phyloP scores from a whole-genome alignment of 2,113 vertebrate genomes.

The Dolichotis patagonum region DNA sequence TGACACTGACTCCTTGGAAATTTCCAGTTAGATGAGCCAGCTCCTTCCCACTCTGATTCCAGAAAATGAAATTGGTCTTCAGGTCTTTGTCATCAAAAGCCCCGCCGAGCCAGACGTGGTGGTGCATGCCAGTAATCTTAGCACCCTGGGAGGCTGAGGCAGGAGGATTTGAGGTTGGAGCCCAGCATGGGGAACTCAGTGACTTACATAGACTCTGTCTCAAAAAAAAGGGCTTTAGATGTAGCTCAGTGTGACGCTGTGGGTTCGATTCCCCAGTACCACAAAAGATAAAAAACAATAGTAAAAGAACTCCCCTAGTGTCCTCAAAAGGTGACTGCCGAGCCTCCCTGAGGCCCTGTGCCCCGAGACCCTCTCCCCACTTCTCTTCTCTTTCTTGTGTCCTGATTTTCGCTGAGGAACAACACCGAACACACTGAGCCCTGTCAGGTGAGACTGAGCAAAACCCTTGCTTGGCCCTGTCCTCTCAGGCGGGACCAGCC shows the following conservation, averaged over 20 bases:
- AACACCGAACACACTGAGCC: too few species aligned
- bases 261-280: neutral
- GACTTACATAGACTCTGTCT: neutral
- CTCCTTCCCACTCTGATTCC: neutral
- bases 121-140: neutral
- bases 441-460: neutral
- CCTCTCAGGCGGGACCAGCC: fast-evolving
- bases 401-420: neutral
- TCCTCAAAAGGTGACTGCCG: fast-evolving
- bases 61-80: neutral
- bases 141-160: neutral
- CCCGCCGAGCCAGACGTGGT: neutral
- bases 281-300: neutral
- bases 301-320: neutral
- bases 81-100: neutral
- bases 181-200: neutral
- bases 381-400: too few species aligned
- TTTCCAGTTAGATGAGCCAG: neutral
- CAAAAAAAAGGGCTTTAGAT: neutral
- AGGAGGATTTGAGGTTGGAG: neutral
- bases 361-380: fast-evolving
- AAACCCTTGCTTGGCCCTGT: neutral
- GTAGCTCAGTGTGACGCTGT: neutral
- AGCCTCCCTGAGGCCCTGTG: neutral
- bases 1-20: neutral